Evolutionary conservation across 1,140 invertebrate genomes (phyloP), one percentile per base, ranked within the genome.

Genomic region (Panulirus ornatus): DNA sequence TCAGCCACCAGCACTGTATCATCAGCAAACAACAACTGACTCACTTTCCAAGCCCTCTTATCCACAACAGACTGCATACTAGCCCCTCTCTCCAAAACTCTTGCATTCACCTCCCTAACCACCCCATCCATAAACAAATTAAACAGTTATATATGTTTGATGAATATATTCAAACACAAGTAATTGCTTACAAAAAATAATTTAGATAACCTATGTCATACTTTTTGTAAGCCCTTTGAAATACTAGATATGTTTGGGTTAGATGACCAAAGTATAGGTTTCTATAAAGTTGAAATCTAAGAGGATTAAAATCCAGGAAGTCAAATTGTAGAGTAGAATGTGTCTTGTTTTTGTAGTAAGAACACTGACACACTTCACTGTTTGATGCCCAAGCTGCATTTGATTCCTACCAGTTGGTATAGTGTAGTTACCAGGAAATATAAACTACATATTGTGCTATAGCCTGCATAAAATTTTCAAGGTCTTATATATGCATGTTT

Each of bases 371-470:
- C 70, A 78, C 75, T 78, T 19, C 75, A 78, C 27, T 78, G 75
- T 78, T 78, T 42, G 75, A 78, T 78, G 75, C 40, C 75, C 30
- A 78, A 78, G 75, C 75, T 78, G 75, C 75, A 78, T 78, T 78
- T 78, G 40, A 44, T 44, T 36, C 40, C 75, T 19, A 44, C 27
- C 30, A 40, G 66, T 54, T 63, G 58, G 81, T 63, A 83, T 58
- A 40, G 81, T 63, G 81, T 83, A 83, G 81, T 83, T 58, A 83
- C 75, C 75, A 78, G 75, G 81, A 63, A n/a, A 83, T 30, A 78
- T 44, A 30, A 83, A 63, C 58, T 63, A 83, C 81, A 83, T 83
- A 83, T 40, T 83, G 81, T 83, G 81, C 58, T 83, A 83, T 83
- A 66, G 81, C 66, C 51, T 83, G 58, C 81, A 83, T 63, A 83